phyloP scores from a whole-genome alignment of 2,888 invertebrate genomes.

The Parnassius orleans region DNA sequence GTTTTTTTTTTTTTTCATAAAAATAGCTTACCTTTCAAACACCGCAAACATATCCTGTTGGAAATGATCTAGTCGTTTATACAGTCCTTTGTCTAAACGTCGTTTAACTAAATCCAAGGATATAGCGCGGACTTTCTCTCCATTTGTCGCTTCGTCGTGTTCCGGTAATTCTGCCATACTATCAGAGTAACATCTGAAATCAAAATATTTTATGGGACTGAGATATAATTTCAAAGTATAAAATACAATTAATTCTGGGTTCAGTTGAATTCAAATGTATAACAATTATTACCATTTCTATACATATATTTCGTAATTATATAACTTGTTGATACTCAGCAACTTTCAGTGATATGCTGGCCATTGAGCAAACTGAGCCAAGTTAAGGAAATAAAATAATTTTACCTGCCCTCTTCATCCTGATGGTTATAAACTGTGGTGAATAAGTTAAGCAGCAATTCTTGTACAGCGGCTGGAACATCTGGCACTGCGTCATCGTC shows the following conservation, averaged over 20 bases:
- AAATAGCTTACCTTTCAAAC: conserved; percentile 82
- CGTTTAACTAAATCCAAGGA: conserved; percentile 96
- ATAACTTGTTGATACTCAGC: no score
- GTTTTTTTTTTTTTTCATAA: not conserved
- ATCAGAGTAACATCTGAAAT: conserved; percentile 92
- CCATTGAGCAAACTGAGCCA: no score
- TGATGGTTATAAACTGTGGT: conserved; percentile 97
- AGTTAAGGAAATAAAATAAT: not conserved
- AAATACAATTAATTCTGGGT: not conserved
- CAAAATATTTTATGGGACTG: not conserved
- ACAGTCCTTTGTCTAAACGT: conserved; percentile 94
- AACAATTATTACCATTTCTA: not conserved
- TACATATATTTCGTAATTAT: no score
- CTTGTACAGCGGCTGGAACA: conserved; percentile 93
- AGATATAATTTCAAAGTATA: no score
- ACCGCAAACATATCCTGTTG: conserved; percentile 98
- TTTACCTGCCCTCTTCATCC: conserved; percentile 92
- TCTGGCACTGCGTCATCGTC: conserved; percentile 94
- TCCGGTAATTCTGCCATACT: conserved; percentile 96
- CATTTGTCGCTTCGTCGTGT: conserved; percentile 84
- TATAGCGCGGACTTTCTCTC: conserved; percentile 87
- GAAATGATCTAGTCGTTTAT: conserved; percentile 95
- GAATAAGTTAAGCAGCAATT: conserved; percentile 93
- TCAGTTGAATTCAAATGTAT: not conserved
- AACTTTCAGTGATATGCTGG: no score